Evolutionary conservation across 2,888 invertebrate genomes (phyloP), one percentile per base, ranked within the genome.

Genomic region (Oscheius sp.): DNA sequence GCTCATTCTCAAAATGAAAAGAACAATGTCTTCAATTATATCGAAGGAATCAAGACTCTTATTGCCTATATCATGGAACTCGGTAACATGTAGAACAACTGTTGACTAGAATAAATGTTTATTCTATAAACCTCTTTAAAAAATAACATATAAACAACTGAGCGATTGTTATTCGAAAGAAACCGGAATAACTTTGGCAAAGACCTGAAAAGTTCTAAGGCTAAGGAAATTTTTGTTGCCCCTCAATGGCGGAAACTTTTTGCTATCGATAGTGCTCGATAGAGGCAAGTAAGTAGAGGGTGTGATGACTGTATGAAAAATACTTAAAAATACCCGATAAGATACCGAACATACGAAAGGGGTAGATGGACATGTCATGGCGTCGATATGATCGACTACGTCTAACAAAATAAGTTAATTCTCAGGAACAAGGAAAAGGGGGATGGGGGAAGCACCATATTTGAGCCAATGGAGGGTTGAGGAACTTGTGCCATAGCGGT

Each of bases 1-100:
- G 97, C 98, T 76, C 99, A 99, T 91, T 96, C 96, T 95, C 87
- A 98, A 91, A 98, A 98, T 91, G 98, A 99, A 91, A 99, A 99
- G 90, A 91, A 99, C 84, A 93, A 97, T 73, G 74, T 58, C n/a
- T 45, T 46, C 76, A 87, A 87, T 75, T 87, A 88, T 75, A 81
- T 83, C 56, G 75, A 88, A 56, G 87, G 87, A n/a, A 84, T 83
- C 70, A 88, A 88, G 75, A 77, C 82, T 0, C 76, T 88, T 27
- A 79, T 84, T 45, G 82, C 85, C 6, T 88, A 88, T 70, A 75
- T 88, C 52, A 71, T 85, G 29, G 87, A 88, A 55, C 76, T 88
- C 41, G 81, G 78, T 73, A 66, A 64, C 25, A 74, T 73, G 6
- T 77, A 0, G 25, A 18, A 64, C 12, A 21, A 29, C 45, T 23